Evolutionary conservation across 2,113 vertebrate genomes (phyloP).

Genomic region (Philantomba maxwellii): DNA sequence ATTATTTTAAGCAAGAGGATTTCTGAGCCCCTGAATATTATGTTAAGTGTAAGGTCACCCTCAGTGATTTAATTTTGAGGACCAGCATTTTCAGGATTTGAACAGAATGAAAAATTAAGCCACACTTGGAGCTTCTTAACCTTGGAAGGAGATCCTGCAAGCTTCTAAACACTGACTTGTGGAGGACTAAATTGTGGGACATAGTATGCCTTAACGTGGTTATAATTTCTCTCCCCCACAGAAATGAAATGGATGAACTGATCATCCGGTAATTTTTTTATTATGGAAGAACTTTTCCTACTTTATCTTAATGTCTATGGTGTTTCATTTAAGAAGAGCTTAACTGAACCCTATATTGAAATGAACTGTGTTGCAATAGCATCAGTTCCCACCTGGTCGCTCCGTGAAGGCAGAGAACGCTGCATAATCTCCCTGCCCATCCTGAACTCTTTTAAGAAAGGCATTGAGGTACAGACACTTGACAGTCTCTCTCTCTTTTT

Average conservation of each 20-base stretch:
- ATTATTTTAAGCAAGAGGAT: constrained; percentile 29
- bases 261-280: constrained; percentile 45
- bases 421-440: neutral
- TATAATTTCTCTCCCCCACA: neutral
- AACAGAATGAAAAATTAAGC: constrained; percentile 45
- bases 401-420: neutral
- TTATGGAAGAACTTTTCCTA: constrained; percentile 34
- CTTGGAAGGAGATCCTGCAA: neutral
- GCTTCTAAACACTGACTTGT: neutral
- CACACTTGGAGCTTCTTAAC: constrained; percentile 26
- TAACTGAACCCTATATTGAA: constrained; percentile 35
- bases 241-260: constrained; percentile 40
- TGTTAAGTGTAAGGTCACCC: constrained; percentile 34
- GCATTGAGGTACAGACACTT: constrained; percentile 28
- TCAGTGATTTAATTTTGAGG: constrained; percentile 41
- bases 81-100: constrained; percentile 23
- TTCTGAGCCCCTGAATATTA: constrained; percentile 29
- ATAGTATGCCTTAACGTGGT: neutral
- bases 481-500: neutral
- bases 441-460: constrained; percentile 37
- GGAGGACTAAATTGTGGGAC: neutral
- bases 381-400: constrained; percentile 11
- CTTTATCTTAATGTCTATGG: constrained; percentile 29
- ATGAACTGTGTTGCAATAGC: neutral
- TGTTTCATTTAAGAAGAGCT: constrained; percentile 41